Percentiles rank a stretch among this genome's conserved stretches.
These are phyloP conservation scores for Hiodon alosoides DNA, from an alignment of 2,113 vertebrate species.

Conservation along the genomic window DNA sequence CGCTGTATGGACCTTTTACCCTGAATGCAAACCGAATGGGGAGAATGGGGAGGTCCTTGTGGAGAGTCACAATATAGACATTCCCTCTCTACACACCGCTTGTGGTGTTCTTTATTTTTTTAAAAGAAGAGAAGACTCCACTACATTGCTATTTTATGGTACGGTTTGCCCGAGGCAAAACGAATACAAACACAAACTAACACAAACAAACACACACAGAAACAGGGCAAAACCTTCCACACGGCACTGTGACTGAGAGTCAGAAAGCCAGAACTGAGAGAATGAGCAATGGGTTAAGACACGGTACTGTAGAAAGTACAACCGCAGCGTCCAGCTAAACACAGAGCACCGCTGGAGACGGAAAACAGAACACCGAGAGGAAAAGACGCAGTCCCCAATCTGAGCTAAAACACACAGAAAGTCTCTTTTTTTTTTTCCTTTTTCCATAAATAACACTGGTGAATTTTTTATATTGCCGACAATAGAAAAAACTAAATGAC, in stretches of 20 bases:
- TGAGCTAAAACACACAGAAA: not conserved
- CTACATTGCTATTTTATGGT: too few relatives aligned
- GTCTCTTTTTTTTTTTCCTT: not conserved
- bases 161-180: too few relatives aligned
- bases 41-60: too few relatives aligned
- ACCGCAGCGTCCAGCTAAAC: not conserved
- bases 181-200: too few relatives aligned
- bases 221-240: not conserved
- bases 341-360: not conserved
- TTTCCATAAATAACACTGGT: slow-evolving; percentile 21
- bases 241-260: not conserved
- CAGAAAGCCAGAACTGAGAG: not conserved
- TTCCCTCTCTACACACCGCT: not conserved
- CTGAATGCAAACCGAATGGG: too few relatives aligned
- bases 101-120: too few relatives aligned
- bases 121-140: too few relatives aligned
- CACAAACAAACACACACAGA: too few relatives aligned
- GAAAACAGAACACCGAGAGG: not conserved
- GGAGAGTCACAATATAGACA: too few relatives aligned
- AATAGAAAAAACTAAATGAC: slow-evolving; percentile 16
- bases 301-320: not conserved
- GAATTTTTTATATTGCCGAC: slow-evolving; percentile 14
- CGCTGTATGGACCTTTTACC: not conserved
- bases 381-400: not conserved
- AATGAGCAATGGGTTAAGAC: not conserved